phyloP scores from a whole-genome alignment of 2,797 vertebrate species.

The Acomys russatus region DNA sequence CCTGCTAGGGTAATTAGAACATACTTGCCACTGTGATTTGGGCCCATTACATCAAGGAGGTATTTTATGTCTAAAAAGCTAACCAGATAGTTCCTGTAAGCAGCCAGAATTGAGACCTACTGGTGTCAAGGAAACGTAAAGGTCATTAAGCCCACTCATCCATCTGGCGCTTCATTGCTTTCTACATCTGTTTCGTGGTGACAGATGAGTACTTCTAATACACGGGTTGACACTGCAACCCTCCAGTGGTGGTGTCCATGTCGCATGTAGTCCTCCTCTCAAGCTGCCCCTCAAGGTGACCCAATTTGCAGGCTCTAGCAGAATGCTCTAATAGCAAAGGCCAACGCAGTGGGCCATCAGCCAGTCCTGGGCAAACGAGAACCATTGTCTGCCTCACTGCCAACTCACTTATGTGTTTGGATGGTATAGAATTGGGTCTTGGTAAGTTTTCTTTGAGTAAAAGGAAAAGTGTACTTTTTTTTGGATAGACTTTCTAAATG shows the following conservation, averaged over 20 bases:
- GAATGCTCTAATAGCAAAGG: neutral
- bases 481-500: neutral
- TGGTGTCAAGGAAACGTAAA: conserved; percentile 65
- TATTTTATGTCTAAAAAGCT: neutral
- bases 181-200: conserved; percentile 47
- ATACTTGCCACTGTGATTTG: neutral
- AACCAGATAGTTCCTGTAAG: conserved; percentile 45
- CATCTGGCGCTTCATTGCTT: conserved; percentile 46
- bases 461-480: neutral
- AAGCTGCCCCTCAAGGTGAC: neutral
- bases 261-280: neutral
- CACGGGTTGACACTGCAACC: conserved; percentile 11
- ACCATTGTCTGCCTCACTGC: neutral
- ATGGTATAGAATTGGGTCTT: neutral
- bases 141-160: conserved; percentile 49
- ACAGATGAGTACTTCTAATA: conserved; percentile 35
- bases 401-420: neutral
- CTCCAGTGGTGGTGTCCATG: neutral
- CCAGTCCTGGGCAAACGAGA: neutral
- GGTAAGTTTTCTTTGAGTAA: conserved; percentile 16
- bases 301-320: neutral
- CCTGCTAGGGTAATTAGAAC: neutral
- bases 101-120: conserved; percentile 38
- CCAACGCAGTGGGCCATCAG: neutral
- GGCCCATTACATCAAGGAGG: neutral